phyloP scores from a whole-genome alignment of 2,113 vertebrate species.

The Heterochromis multidens region DNA sequence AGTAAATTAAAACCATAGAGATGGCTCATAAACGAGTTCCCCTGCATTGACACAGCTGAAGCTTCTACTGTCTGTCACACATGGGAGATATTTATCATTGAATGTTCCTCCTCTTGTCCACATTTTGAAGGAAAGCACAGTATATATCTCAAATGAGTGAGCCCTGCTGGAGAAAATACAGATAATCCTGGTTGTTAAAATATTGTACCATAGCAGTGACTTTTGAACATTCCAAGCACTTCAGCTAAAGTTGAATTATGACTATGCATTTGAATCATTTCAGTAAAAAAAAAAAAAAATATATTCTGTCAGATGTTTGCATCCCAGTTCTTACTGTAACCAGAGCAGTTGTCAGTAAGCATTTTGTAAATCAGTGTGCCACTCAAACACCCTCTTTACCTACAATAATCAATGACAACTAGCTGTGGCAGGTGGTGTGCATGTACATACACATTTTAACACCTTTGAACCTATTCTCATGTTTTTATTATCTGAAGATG shows the following conservation, averaged over 20 bases:
- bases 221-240: slow-evolving; percentile 32
- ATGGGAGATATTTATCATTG: background rate
- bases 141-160: background rate
- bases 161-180: background rate
- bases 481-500: background rate
- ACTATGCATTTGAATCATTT: background rate
- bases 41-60: background rate
- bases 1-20: background rate
- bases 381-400: background rate
- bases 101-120: background rate
- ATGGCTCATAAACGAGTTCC: background rate
- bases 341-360: background rate
- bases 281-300: too few relatives aligned
- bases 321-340: background rate
- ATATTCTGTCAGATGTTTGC: too few relatives aligned
- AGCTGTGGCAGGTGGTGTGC: background rate
- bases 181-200: background rate
- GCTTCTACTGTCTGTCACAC: background rate
- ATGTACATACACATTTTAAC: background rate
- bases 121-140: background rate
- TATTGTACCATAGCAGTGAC: background rate
- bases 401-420: background rate
- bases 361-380: background rate
- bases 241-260: background rate
- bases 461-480: background rate